Evolutionary conservation across 2,113 vertebrate genomes (phyloP).

Genomic region (Oreochromis spilurus): DNA sequence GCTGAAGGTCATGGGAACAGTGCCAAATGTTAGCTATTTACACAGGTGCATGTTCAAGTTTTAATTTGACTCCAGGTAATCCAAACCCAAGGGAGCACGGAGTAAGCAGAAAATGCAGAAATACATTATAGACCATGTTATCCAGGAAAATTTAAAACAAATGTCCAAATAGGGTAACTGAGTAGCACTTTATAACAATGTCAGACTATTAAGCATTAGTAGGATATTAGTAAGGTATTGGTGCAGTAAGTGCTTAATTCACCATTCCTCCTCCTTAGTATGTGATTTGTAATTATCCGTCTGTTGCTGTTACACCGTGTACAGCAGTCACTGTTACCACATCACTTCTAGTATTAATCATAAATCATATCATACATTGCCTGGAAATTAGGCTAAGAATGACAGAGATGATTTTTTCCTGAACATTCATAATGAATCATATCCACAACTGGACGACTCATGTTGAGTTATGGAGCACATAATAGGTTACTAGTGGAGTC

Average conservation of each 20-base stretch:
- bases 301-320: not conserved
- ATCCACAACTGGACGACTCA: not conserved
- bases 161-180: not conserved
- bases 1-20: conserved; percentile 29
- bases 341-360: not conserved
- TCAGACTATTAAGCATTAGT: not conserved
- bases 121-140: not conserved
- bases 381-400: not conserved
- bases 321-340: not conserved
- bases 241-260: not conserved
- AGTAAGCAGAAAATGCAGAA: not conserved
- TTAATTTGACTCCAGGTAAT: not conserved
- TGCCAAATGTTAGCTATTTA: conserved; percentile 14
- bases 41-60: conserved; percentile 36
- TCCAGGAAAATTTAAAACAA: not conserved
- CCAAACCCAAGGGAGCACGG: not conserved
- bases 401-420: not conserved
- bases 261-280: fast-evolving
- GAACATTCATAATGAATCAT: not conserved
- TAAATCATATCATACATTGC: not conserved
- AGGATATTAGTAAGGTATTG: not conserved
- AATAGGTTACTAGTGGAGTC: not conserved
- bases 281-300: not conserved
- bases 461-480: not conserved
- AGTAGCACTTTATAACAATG: not conserved